Conservation (phyloP, 2,888 invertebrate genomes). For the Oxycera nigricornis region DNA sequence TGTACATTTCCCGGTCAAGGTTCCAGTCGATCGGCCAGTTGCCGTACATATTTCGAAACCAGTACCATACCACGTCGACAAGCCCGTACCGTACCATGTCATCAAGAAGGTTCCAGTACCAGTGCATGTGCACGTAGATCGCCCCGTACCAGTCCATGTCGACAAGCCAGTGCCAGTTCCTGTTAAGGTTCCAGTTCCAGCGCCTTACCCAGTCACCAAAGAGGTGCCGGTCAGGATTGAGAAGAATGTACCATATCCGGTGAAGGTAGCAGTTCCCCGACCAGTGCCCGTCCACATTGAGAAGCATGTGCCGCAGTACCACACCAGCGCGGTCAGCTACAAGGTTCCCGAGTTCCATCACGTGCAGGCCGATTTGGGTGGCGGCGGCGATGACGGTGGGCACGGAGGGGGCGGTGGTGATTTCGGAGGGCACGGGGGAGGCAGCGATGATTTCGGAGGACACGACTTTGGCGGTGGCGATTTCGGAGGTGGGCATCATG, state of each 20-base stretch:
- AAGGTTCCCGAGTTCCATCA: conserved; percentile 74
- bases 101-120: conserved; percentile 71
- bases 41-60: conserved; percentile 69
- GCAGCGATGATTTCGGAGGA: conserved; percentile 45
- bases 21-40: conserved; percentile 72
- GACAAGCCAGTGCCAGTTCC: conserved; percentile 79
- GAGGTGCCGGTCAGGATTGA: conserved; percentile 72
- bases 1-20: conserved; percentile 76
- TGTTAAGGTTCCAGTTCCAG: conserved; percentile 73
- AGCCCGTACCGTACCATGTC: conserved; percentile 69
- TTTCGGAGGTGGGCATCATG: neutral
- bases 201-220: conserved; percentile 74
- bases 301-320: conserved; percentile 73
- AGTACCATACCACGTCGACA: conserved; percentile 70
- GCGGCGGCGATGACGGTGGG: conserved; percentile 44
- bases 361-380: conserved; percentile 55
- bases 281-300: conserved; percentile 79
- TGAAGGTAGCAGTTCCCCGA: conserved; percentile 72
- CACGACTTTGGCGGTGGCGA: conserved; percentile 42
- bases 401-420: conserved; percentile 46
- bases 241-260: conserved; percentile 74
- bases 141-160: conserved; percentile 72
- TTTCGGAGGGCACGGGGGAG: conserved; percentile 45
- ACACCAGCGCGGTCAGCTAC: conserved; percentile 74
- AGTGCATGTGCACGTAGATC: conserved; percentile 69